Evolutionary conservation across 2,888 invertebrate genomes (phyloP).

Genomic region (Dysmachus trigonus): DNA sequence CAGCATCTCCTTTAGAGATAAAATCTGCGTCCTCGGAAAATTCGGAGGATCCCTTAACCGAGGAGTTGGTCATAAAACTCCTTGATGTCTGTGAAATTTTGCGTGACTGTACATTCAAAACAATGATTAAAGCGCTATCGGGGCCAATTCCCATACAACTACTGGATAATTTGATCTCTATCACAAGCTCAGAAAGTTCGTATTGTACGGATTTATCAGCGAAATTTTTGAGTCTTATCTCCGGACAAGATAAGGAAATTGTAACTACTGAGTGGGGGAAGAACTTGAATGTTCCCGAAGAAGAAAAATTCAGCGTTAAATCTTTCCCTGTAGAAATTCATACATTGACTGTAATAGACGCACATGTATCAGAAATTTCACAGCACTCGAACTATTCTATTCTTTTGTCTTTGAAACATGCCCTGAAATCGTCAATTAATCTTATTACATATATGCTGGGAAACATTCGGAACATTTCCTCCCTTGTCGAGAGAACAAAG

Average conservation of each 20-base stretch:
- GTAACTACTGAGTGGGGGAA: conserved; percentile 63
- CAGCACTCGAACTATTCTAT: conserved; percentile 59
- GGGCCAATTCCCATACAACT: conserved; percentile 58
- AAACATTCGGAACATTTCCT: conserved; percentile 52
- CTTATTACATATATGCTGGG: conserved; percentile 58
- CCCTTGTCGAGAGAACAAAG: conserved; percentile 58
- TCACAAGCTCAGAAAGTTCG: conserved; percentile 60
- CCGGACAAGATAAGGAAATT: conserved; percentile 62
- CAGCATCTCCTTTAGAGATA: conserved; percentile 25
- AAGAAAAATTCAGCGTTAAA: conserved; percentile 58
- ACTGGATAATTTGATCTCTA: conserved; percentile 60
- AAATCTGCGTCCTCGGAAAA: conserved; percentile 38
- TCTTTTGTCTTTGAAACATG: conserved; percentile 61
- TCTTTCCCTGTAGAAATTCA: conserved; percentile 62
- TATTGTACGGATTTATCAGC: conserved; percentile 60
- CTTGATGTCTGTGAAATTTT: conserved; percentile 59
- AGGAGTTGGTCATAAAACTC: conserved; percentile 59
- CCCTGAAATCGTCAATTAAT: conserved; percentile 60
- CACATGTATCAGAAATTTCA: conserved; percentile 61
- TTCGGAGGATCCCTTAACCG: conserved; percentile 52
- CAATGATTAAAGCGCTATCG: conserved; percentile 60
- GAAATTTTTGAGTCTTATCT: conserved; percentile 60
- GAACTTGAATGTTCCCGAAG: conserved; percentile 58
- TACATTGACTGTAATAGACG: conserved; percentile 62
- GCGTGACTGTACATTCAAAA: conserved; percentile 57